Evolutionary conservation across 2,113 vertebrate genomes (phyloP), one percentile per base, ranked within the genome.

Genomic region (Petroica traversi): DNA sequence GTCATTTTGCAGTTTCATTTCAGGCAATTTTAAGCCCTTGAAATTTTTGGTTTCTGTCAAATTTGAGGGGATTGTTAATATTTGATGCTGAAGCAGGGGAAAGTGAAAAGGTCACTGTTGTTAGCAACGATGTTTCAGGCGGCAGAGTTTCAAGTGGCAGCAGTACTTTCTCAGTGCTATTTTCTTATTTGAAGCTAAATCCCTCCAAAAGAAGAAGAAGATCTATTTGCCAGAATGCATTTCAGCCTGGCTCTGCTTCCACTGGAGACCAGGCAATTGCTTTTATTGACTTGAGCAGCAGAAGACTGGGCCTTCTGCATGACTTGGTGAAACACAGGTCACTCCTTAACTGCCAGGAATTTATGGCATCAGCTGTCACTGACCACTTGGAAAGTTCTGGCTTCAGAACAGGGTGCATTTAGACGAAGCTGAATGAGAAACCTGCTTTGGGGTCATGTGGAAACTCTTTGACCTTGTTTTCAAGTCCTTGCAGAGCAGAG

Each of bases 401-500:
- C 71, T 91, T 85, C 36, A 75, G 58, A 88, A 88, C 46, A 25
- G 8, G 51, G 54, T 74, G 41, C 14, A 19, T 93, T 86, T 80
- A 74, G 81, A 88, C 85, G 57, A 58, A 75, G 55, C 5, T 2
- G 2, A 71, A 67, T 62, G n/a, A 71, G 51, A 83, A 85, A 55
- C 43, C 38, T 82, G 34, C 28, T 82, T 1, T 7, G 24, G 55
- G 36, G 48, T 77, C 51, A 19, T 36, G 19, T 43, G 79, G 51
- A 72, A 92, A 46, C 33, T 71, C 55, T 88, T 31, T 92, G 87
- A 87, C 91, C 81, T 95, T 92, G 72, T 81, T 93, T 91, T 72
- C 36, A 71, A 91, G 84, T 54, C 79, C 52, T 79, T 80, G 71
- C 2, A 4, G 58, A 82, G 22, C 68, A 59, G 48, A 89, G 26